Base-by-base conservation (phyloP, 2,797 vertebrate species). In the Sylvia borin region DNA sequence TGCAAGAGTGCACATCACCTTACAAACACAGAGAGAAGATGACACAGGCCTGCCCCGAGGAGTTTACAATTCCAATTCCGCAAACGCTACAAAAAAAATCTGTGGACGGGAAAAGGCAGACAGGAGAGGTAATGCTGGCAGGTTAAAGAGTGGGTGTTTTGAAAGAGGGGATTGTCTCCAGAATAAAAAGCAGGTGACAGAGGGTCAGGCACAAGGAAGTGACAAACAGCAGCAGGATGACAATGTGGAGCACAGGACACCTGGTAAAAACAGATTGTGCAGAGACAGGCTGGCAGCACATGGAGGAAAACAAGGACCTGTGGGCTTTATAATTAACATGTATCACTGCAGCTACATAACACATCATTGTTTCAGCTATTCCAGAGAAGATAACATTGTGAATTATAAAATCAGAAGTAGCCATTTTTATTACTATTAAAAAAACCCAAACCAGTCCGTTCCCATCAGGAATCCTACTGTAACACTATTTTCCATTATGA, bases 1-100 rank as follows among this genome's bases (percentile, higher is more conserved):
- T 91, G 73, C 78, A 71, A 80, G 89, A 95, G 38, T 19, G 58
- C 76, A 92, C 89, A 96, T 83, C 93, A 96, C 89, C 77, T 91
- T 86, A 96, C 92, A 94, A 64, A 95, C 91, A 95, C 78, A 38
- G 36, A 78, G 36, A 76, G 19, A 58, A 75, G 77, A 90, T 92
- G 84, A 94, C 68, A 94, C 45, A 40, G 68, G 65, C 84, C 86
- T 82, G 88, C 71, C 65, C 16, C 42, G 1, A 68, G 66, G 62
- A 62, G 72, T 64, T 89, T 48, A 94, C 87, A 76, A 4, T 84
- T 91, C 29, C 66, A 75, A 53, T 78, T n/a, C 0, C 13, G 92
- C 92, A 86, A 91, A 94, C 4, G 7, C 24, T 24, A 85, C 68
- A 20, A 62, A 85, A 83, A 36, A 77, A 32, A 16, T 13, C 31